Percentiles rank a stretch among this genome's conserved stretches.
These are phyloP conservation scores for Bucco capensis DNA, from an alignment of 2,113 vertebrate species.

Conservation along the genomic window DNA sequence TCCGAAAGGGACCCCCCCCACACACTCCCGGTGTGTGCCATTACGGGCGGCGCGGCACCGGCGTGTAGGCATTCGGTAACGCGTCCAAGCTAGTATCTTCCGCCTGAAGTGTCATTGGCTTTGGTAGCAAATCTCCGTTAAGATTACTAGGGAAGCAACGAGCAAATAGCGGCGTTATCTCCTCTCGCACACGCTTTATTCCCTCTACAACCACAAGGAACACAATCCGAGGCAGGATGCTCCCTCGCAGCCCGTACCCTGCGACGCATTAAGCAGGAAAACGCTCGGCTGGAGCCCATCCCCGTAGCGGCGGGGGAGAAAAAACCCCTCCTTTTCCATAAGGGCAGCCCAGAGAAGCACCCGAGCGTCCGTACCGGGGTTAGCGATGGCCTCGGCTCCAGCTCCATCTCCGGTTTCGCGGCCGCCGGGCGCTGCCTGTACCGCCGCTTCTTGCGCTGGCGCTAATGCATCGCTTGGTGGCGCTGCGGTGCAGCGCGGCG, in stretches of 20 bases:
- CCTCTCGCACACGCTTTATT: neutral
- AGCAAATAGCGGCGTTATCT: neutral
- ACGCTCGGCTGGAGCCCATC: neutral
- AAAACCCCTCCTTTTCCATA: neutral
- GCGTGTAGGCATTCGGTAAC: neutral
- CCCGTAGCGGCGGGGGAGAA: neutral
- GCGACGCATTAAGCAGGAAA: neutral
- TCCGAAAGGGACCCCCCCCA: neutral
- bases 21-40: neutral
- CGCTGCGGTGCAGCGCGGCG: constrained; percentile 59
- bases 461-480: constrained; percentile 54
- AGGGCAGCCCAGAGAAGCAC: too few relatives aligned
- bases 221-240: neutral
- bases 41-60: neutral
- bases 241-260: neutral
- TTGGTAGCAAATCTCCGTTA: neutral
- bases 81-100: neutral
- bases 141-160: neutral
- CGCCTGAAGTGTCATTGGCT: neutral
- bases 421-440: neutral
- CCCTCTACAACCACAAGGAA: neutral
- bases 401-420: neutral
- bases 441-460: neutral
- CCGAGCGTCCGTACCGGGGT: neutral
- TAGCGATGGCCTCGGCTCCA: neutral